These are phyloP conservation scores for Drosophila kuntzei DNA, from an alignment of 2,888 invertebrate genomes.

Conservation along the genomic window DNA sequence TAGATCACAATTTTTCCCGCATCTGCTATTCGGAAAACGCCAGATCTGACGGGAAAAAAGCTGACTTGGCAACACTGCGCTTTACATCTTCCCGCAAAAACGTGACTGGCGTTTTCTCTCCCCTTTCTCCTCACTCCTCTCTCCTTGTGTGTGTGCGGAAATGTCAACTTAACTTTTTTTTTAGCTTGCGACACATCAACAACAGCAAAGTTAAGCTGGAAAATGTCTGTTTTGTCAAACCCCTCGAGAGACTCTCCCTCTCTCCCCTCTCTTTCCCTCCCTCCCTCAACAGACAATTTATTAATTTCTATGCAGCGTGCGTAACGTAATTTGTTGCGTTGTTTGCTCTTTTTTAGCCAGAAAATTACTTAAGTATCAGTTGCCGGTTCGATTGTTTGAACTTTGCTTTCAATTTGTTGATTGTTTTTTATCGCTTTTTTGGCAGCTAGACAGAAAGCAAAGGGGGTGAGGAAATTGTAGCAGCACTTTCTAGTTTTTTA, in stretches of 20 bases:
- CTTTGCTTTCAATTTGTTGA: slow-evolving; percentile 74
- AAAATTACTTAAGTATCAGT: slow-evolving; percentile 64
- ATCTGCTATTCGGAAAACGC: too few species aligned
- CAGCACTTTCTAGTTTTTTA: not conserved
- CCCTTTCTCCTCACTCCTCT: not conserved
- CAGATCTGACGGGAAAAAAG: too few species aligned
- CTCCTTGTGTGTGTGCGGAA: slow-evolving; percentile 52
- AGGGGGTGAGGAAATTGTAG: not conserved
- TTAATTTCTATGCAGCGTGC: slow-evolving; percentile 79
- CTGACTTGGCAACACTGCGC: too few species aligned
- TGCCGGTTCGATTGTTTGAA: slow-evolving; percentile 67
- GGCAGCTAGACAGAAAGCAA: not conserved
- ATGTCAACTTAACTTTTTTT: slow-evolving; percentile 76
- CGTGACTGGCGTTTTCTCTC: slow-evolving; percentile 46
- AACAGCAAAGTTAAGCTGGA: slow-evolving; percentile 38
- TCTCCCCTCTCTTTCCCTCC: not conserved
- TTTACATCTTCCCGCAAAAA: slow-evolving; percentile 14
- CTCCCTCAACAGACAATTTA: slow-evolving; percentile 57
- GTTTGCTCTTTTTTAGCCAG: slow-evolving; percentile 40
- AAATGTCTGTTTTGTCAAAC: slow-evolving; percentile 39
- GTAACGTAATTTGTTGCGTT: slow-evolving; percentile 72
- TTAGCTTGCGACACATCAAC: slow-evolving; percentile 51
- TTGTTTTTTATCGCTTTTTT: slow-evolving; percentile 57
- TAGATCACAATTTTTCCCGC: too few species aligned
- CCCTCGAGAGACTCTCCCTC: not conserved